Base-by-base conservation (phyloP, 2,797 vertebrate species). In the Pseudotriccus pelzelni region DNA sequence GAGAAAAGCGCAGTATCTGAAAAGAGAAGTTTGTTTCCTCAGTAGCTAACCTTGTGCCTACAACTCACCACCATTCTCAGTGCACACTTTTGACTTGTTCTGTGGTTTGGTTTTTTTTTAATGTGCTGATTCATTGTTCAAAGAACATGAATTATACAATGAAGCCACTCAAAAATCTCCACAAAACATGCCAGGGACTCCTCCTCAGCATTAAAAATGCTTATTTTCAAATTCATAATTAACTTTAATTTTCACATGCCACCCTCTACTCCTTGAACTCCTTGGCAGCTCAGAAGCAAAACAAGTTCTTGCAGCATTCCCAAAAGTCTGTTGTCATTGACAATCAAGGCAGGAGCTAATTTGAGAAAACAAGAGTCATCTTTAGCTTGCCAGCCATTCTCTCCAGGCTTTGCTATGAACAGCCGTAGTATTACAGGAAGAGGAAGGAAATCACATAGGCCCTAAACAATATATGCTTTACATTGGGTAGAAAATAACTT, bases 161-260 rank as follows among this genome's bases (percentile, higher is more conserved):
- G 24, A 82, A 90, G 21, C 44, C 5, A 84, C 79, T 94, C 46
- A 90, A 91, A 93, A 93, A 59, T 59, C 34, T 69, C 44, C 73
- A 30, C 28, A 56, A 84, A 94, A 94, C 59, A 73, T 32, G 34
- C 60, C 32, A 94, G 62, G 23, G 67, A 76, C 52, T 19, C 8
- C 63, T 89, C 55, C 77, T 84, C 67, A 82, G 34, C 63, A 76
- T 37, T 67, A 82, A 76, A 24, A 84, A 83, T 70, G 53, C 17
- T 32, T 76, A 20, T 59, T 19, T 37, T 37, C 37, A 37, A 11
- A 37, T n/a, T 82, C 23, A 17, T 81, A 88, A 95, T 90, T 91
- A 77, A 23, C 67, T 93, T 73, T 84, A 91, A 87, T 90, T 93
- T 93, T 79, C 59, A 81, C 62, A 67, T 75, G 73, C 41, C 82